Evolutionary conservation across 1,140 invertebrate genomes (phyloP).

Genomic region (Neomicropteryx cornuta): DNA sequence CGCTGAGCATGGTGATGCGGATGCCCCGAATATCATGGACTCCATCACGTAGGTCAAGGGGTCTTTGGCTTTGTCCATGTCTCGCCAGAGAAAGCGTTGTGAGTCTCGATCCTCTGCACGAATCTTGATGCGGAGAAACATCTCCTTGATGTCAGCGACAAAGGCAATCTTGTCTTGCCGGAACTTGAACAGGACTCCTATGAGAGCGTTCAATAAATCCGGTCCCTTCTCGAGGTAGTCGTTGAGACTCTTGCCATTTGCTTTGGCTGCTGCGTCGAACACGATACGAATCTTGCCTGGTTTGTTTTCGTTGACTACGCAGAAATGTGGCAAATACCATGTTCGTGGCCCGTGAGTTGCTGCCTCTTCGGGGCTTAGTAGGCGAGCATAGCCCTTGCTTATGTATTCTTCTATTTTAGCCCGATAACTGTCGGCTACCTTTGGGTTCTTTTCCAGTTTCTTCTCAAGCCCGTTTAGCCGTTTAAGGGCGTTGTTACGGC

Average conservation of each 20-base stretch:
- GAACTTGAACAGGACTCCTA: conserved; percentile 18
- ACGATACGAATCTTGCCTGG: conserved; percentile 6
- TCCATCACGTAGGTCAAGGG: conserved; percentile 13
- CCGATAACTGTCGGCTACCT: too few species aligned
- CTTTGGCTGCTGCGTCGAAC: conserved; percentile 5
- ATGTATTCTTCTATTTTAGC: too few species aligned
- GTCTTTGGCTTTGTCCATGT: conserved; percentile 1
- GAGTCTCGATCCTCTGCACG: conserved; percentile 11
- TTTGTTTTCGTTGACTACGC: conserved; percentile 5
- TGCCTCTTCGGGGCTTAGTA: too few species aligned
- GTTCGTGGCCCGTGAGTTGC: too few species aligned
- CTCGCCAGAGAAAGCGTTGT: conserved; percentile 17
- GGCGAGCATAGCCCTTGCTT: too few species aligned
- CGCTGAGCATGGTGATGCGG: conserved; percentile 14
- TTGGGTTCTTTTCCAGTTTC: too few species aligned
- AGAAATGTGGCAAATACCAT: conserved; percentile 1
- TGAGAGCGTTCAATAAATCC: conserved; percentile 15
- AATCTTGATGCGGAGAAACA: conserved; percentile 16
- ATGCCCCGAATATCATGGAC: conserved; percentile 16
- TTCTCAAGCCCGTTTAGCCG: too few species aligned
- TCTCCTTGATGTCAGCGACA: conserved; percentile 18
- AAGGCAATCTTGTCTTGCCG: conserved; percentile 15
- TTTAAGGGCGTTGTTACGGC: too few species aligned
- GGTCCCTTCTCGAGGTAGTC: conserved; percentile 15
- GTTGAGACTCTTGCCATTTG: conserved; percentile 4